Conservation (phyloP, 2,797 vertebrate genomes). For the Spea hammondii region DNA sequence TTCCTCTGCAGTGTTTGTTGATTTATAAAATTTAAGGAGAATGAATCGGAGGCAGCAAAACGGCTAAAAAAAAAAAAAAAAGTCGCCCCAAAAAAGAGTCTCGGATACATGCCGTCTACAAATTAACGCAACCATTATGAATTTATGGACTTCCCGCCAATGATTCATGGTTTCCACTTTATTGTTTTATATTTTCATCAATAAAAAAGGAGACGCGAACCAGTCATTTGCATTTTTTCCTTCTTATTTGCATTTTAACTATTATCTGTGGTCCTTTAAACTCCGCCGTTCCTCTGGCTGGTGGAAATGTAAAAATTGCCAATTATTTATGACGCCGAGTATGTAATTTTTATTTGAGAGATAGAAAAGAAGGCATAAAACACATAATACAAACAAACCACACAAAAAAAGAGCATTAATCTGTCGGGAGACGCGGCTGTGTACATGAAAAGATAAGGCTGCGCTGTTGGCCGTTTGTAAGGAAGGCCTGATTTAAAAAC, state of each 20-base stretch:
- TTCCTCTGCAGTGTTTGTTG: slow-evolving; percentile 13
- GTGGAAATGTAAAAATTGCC: slow-evolving; percentile 24
- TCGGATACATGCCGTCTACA: background rate
- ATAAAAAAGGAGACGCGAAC: slow-evolving; percentile 21
- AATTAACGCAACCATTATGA: background rate
- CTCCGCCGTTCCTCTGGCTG: slow-evolving; percentile 1
- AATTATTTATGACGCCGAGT: slow-evolving; percentile 46
- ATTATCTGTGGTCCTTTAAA: slow-evolving; percentile 55
- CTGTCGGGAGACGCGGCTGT: slow-evolving; percentile 34
- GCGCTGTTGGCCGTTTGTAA: slow-evolving; percentile 13
- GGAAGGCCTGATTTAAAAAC: slow-evolving; percentile 22
- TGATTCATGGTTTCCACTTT: slow-evolving; percentile 15
- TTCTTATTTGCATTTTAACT: slow-evolving; percentile 70
- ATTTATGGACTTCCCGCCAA: slow-evolving; percentile 20
- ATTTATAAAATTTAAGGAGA: slow-evolving; percentile 16
- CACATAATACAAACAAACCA: slow-evolving; percentile 11
- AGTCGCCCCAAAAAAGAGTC: background rate
- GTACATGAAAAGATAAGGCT: slow-evolving; percentile 45
- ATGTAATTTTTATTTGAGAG: slow-evolving; percentile 45
- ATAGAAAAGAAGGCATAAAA: slow-evolving; percentile 37
- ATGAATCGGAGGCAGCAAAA: background rate
- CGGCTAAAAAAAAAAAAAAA: no score
- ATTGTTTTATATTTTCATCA: slow-evolving; percentile 31
- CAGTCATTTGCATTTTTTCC: slow-evolving; percentile 55
- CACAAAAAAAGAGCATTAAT: slow-evolving; percentile 29